These are phyloP conservation scores for Pristionchus arcanus DNA, from an alignment of 2,888 invertebrate species.

Conservation along the genomic window DNA sequence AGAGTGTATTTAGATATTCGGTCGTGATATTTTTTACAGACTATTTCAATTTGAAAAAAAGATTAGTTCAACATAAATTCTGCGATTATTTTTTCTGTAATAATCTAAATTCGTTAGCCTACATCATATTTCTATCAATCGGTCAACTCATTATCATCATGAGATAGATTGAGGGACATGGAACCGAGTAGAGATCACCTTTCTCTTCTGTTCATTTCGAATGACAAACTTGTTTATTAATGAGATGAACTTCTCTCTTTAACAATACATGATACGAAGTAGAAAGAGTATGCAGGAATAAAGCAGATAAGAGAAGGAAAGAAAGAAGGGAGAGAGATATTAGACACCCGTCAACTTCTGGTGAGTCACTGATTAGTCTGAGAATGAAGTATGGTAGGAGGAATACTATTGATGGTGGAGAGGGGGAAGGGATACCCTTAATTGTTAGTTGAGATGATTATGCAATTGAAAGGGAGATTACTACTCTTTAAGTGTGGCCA, in stretches of 20 bases:
- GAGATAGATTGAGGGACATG: neutral
- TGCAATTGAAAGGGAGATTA: neutral
- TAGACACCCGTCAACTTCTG: conserved; percentile 30
- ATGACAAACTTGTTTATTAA: conserved; percentile 32
- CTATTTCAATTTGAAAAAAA: too few species aligned
- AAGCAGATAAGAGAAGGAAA: neutral
- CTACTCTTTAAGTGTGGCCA: conserved; percentile 48
- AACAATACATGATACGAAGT: conserved; percentile 41
- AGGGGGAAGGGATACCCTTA: conserved; percentile 28
- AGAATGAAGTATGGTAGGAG: conserved; percentile 10
- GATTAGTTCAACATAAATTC: too few species aligned
- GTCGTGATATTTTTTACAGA: too few species aligned
- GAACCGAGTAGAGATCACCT: neutral
- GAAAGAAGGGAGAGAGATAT: conserved; percentile 8
- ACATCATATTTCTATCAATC: neutral
- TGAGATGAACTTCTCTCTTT: conserved; percentile 32
- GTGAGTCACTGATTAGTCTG: conserved; percentile 36
- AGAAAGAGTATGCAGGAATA: conserved; percentile 12
- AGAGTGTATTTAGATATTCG: neutral
- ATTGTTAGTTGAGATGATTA: conserved; percentile 36
- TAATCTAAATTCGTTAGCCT: neutral
- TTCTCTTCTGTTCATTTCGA: neutral
- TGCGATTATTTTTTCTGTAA: too few species aligned
- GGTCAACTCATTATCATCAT: neutral
- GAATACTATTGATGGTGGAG: conserved; percentile 24